These are phyloP conservation scores for Felis chaus DNA, from an alignment of 2,113 vertebrate species.

Conservation along the genomic window DNA sequence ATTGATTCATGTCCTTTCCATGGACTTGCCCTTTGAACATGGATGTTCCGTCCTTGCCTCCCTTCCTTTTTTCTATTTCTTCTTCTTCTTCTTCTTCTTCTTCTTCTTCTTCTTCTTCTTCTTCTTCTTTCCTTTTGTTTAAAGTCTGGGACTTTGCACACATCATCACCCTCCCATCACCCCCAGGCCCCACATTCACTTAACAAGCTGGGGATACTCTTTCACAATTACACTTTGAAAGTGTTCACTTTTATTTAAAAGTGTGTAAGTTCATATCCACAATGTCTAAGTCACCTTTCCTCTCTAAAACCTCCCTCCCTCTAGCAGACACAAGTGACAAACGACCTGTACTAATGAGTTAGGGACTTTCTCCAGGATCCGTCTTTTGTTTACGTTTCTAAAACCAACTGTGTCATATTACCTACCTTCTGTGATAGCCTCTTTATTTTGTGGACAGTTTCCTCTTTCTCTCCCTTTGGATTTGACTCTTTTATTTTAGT, in stretches of 20 bases:
- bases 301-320: not conserved
- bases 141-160: not conserved
- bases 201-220: not conserved
- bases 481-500: not conserved
- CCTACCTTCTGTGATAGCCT: not conserved
- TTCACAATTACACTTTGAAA: not conserved
- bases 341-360: not conserved
- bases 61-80: too few species aligned
- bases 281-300: not conserved
- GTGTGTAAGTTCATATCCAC: not conserved
- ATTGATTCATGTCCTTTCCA: not conserved
- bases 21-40: not conserved
- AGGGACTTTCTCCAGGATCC: not conserved
- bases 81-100: not conserved
- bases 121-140: not conserved
- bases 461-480: not conserved
- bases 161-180: too few species aligned
- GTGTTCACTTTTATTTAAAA: not conserved
- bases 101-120: not conserved
- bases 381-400: not conserved
- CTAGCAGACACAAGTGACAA: not conserved
- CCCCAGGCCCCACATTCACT: not conserved
- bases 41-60: not conserved
- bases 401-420: not conserved
- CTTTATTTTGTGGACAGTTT: not conserved